Conservation (phyloP, 2,113 vertebrate species). For the pig (Sus scrofa) region DNA sequence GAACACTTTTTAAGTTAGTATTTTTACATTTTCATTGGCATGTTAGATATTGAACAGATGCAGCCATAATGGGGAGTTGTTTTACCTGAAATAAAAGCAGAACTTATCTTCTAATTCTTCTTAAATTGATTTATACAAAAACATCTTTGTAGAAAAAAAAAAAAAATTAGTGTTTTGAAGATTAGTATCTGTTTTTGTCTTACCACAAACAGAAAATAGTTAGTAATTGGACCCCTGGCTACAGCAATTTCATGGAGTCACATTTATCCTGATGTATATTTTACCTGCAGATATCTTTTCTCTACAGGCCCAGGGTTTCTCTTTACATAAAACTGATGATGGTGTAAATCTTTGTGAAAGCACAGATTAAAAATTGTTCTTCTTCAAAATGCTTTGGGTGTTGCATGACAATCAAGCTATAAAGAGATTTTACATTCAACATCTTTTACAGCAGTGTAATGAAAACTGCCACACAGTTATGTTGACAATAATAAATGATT, state of each 20-base stretch:
- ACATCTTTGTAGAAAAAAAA: not conserved
- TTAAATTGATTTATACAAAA: conserved; percentile 24
- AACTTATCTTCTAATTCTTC: conserved; percentile 40
- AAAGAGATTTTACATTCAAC: conserved; percentile 50
- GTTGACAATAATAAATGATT: conserved; percentile 72
- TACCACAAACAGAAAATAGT: not conserved
- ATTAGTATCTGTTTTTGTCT: not conserved
- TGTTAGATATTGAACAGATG: not conserved
- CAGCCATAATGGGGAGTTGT: not conserved
- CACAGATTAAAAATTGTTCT: conserved; percentile 46
- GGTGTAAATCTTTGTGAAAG: conserved; percentile 63
- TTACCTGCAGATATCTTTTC: conserved; percentile 7
- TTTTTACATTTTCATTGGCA: conserved; percentile 12
- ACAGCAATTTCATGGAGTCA: not conserved
- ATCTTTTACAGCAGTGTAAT: conserved; percentile 60
- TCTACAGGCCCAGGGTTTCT: not conserved
- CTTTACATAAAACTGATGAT: conserved; percentile 28
- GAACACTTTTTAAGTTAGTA: not conserved
- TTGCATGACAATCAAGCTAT: not conserved
- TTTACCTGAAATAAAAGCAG: not conserved
- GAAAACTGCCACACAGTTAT: conserved; percentile 59
- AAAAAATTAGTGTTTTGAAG: not conserved
- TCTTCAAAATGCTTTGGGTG: conserved; percentile 48
- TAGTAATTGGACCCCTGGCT: not conserved
- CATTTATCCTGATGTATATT: not conserved